A percentile compares a stretch with the other conserved stretches of the same genome.
phyloP scores from a whole-genome alignment of 1,140 invertebrate species.

The Plodia interpunctella region DNA sequence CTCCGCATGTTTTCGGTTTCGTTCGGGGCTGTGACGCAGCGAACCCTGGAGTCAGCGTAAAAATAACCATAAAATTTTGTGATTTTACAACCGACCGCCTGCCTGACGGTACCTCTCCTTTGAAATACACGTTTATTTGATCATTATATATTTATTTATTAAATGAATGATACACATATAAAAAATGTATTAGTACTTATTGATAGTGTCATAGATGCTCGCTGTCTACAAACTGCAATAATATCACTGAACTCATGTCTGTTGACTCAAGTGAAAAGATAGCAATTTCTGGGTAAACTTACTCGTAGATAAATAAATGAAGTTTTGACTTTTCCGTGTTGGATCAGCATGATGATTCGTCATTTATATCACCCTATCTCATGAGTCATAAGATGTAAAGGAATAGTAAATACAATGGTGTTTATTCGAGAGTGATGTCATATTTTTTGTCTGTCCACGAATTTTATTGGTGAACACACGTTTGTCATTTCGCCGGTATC shows the following conservation, averaged over 20 bases:
- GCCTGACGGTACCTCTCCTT: too few species aligned
- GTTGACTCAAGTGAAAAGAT: not conserved
- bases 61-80: too few species aligned
- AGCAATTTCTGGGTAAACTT: not conserved
- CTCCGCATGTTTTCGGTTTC: too few species aligned
- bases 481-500: too few species aligned
- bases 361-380: not conserved
- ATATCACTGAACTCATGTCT: not conserved
- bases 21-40: too few species aligned
- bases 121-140: too few species aligned
- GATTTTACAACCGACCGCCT: too few species aligned
- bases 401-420: not conserved
- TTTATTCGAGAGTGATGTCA: not conserved
- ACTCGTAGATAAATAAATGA: not conserved
- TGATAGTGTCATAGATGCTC: not conserved
- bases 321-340: not conserved
- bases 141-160: too few species aligned
- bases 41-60: too few species aligned
- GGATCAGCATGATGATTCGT: not conserved
- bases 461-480: too few species aligned
- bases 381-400: not conserved
- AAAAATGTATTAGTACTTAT: not conserved
- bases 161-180: too few species aligned
- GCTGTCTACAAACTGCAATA: not conserved
- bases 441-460: not conserved